phyloP scores from a whole-genome alignment of 2,797 vertebrate genomes.

The Scolopax bukidnonensis region DNA sequence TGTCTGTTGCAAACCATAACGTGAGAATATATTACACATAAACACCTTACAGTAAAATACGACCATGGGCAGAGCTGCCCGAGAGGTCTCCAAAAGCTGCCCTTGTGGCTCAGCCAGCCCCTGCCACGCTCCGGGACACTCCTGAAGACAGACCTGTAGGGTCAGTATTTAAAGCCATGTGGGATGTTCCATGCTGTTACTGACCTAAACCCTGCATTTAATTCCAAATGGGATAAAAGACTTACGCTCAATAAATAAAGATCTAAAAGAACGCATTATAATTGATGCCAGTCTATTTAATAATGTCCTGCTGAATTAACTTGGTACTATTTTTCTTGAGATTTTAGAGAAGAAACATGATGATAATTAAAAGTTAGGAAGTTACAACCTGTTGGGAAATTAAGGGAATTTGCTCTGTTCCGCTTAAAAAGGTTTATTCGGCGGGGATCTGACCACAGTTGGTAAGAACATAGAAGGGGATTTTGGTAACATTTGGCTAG shows the following conservation, averaged over 20 bases:
- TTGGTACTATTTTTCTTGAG: background rate
- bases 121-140: fast-evolving
- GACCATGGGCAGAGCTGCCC: background rate
- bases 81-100: background rate
- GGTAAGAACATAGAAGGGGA: background rate
- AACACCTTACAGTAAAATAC: background rate
- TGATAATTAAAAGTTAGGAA: background rate
- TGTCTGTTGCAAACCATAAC: background rate
- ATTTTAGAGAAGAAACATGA: background rate
- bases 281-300: background rate
- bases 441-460: background rate
- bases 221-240: background rate
- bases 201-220: background rate
- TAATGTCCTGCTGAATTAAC: background rate
- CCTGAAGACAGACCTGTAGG: background rate
- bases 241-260: background rate
- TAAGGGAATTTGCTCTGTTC: background rate
- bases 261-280: background rate
- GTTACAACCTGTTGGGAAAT: background rate
- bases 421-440: background rate
- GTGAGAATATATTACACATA: background rate
- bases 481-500: background rate
- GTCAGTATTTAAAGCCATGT: background rate
- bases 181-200: background rate
- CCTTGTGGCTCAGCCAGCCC: background rate